Base-by-base conservation (phyloP, 2,888 invertebrate genomes). In the Sphaeridia pumilis region DNA sequence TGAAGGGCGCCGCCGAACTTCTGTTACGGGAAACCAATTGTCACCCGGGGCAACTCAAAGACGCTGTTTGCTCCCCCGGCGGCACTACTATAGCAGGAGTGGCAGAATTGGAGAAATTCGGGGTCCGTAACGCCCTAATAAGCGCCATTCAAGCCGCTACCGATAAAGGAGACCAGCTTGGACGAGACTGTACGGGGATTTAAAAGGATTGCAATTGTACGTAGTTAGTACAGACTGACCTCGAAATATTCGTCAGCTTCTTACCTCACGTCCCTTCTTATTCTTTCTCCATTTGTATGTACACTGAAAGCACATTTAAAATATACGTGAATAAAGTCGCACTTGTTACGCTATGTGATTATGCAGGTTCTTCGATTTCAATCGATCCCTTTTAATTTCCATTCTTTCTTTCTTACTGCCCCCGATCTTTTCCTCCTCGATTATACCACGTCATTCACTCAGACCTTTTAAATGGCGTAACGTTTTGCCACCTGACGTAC, bases 61-160 rank as follows among this genome's bases (percentile, higher is more conserved):
- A 97, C 67, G 88, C 92, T 65, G 95, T 97, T 0, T 89, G 93
- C 10, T 94, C 93, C 45, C 95, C 97, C 0, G 89, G 83, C 2
- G 89, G 88, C 52, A 64, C 59, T 45, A 94, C 95, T 0, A 89
- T 94, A 14, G 83, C 86, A 53, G 97, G 85, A 14, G 78, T 97
- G 49, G 86, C 87, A 68, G 80, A 83, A 68, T 75, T 97, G 57
- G 97, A 97, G 73, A 75, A 80, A 66, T 78, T 80, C 65, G 87
- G 86, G 57, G 82, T 95, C 68, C 77, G 93, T 63, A 81, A 84
- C 22, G 82, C 89, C 0, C 72, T 95, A 4, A 90, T 95, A 50
- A 87, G 87, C 4, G 95, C 95, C 1, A 84, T 97, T 24, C 84
- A 88, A 71, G 83, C 84, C 1, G 94, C 94, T 0, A 83, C 88